phyloP scores from a whole-genome alignment of 2,797 vertebrate species.

The Dromococcyx pavoninus region DNA sequence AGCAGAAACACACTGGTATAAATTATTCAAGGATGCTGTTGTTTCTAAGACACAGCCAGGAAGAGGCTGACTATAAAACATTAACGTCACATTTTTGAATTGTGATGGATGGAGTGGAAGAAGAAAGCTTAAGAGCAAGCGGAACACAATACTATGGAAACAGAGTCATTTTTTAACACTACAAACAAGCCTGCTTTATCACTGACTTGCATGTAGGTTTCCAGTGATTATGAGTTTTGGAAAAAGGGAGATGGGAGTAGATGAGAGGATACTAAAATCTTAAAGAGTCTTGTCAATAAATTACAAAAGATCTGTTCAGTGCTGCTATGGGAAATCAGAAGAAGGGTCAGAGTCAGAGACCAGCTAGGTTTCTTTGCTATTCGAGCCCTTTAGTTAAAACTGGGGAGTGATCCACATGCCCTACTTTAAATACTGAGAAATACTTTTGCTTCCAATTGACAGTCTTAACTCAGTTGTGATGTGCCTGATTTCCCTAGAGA shows the following conservation, averaged over 20 bases:
- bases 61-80: constrained; percentile 62
- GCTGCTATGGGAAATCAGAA: background rate
- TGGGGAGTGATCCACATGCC: background rate
- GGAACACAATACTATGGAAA: constrained; percentile 16
- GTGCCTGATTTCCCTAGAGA: constrained; percentile 8
- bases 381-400: constrained; percentile 2
- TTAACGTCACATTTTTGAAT: constrained; percentile 66
- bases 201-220: background rate
- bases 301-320: constrained; percentile 28
- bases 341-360: background rate
- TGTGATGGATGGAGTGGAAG: constrained; percentile 49
- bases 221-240: background rate
- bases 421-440: constrained; percentile 1
- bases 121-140: constrained; percentile 25
- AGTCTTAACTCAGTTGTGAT: background rate
- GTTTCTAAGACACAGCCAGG: constrained; percentile 43
- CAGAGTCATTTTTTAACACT: background rate
- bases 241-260: background rate
- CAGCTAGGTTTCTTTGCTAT: background rate
- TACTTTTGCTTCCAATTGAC: constrained; percentile 22
- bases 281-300: background rate
- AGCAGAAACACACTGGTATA: constrained; percentile 62
- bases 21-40: constrained; percentile 70
- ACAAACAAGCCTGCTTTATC: constrained; percentile 17
- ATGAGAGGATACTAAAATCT: constrained; percentile 30